Evolutionary conservation across 92 coral and sea anemone genomes (phyloP).

Genomic region (Muricea muricata): DNA sequence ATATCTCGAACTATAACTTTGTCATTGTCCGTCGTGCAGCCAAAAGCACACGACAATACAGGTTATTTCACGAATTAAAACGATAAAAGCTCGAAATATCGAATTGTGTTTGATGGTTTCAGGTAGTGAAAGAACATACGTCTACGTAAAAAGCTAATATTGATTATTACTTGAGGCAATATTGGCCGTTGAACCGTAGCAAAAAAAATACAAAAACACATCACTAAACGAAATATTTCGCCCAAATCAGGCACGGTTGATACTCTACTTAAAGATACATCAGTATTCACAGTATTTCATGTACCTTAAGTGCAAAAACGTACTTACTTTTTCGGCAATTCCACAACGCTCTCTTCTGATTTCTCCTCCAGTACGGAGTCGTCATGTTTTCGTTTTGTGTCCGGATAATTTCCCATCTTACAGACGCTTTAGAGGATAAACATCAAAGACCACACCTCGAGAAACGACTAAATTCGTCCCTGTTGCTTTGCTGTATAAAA

Average conservation of each 20-base stretch:
- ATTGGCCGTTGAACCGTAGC: no score
- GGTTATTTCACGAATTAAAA: no score
- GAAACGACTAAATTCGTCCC: not conserved
- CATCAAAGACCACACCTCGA: not conserved
- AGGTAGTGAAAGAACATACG: no score
- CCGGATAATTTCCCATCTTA: constrained; percentile 30
- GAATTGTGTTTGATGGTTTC: no score
- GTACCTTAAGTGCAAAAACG: not conserved
- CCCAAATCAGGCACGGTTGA: not conserved
- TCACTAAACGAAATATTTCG: not conserved
- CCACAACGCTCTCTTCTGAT: constrained; percentile 48
- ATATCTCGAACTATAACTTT: no score
- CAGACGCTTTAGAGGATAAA: not conserved
- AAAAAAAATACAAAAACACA: not conserved
- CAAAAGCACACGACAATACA: no score
- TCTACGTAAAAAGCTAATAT: no score
- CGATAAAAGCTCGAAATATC: no score
- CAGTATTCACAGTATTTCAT: not conserved
- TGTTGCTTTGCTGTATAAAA: not conserved
- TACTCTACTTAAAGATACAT: not conserved
- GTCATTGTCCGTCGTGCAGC: no score
- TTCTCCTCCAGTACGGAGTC: constrained; percentile 18
- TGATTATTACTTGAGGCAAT: no score
- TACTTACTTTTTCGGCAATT: constrained; percentile 60
- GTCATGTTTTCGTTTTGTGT: constrained; percentile 15